Conservation (phyloP, 2,113 vertebrate species). For the Chloropsis hardwickii region DNA sequence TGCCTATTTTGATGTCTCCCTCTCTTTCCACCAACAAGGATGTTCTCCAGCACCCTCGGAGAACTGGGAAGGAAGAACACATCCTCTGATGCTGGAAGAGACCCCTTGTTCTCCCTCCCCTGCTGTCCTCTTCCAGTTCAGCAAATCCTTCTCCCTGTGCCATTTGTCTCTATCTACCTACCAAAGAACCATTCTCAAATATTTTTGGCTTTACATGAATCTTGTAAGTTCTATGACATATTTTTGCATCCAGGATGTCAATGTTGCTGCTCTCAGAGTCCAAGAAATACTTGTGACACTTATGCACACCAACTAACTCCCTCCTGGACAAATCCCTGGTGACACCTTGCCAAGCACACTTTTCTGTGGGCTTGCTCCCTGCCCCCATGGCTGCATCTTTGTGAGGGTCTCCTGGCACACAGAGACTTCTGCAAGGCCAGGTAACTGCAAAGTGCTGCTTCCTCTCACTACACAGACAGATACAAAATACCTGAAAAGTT, state of each 20-base stretch:
- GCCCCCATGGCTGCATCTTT: neutral
- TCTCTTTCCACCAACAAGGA: neutral
- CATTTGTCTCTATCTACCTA: neutral
- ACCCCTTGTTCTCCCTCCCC: neutral
- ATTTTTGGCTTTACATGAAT: neutral
- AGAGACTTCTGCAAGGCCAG: neutral
- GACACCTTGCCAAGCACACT: neutral
- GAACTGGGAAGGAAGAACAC: neutral
- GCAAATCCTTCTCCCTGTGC: neutral
- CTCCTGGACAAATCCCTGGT: neutral
- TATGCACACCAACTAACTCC: neutral
- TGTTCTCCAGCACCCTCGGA: neutral
- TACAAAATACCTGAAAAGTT: slow-evolving; percentile 17
- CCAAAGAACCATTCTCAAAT: neutral
- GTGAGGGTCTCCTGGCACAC: neutral
- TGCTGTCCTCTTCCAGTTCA: neutral
- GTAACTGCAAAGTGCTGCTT: neutral
- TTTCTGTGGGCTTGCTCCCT: neutral
- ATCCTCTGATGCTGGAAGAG: neutral
- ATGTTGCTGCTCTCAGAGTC: neutral
- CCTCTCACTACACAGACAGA: neutral
- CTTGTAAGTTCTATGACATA: neutral
- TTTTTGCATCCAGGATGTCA: neutral
- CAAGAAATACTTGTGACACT: neutral
- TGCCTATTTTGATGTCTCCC: neutral